Base-by-base conservation (phyloP, 2,888 invertebrate genomes). In the Leptopilina syphax region DNA sequence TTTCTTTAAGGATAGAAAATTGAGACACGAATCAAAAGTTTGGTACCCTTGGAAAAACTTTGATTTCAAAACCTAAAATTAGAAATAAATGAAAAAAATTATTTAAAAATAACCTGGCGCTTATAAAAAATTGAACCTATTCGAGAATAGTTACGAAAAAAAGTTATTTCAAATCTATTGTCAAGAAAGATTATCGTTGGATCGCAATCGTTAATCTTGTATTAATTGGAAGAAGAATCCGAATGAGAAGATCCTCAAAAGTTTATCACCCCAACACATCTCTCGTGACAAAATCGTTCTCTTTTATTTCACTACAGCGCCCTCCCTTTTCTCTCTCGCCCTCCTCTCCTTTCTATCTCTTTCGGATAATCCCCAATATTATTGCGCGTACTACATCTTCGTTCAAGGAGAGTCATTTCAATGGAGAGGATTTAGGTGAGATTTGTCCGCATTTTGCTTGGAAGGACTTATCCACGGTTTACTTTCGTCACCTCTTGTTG, bases 171-270 rank as follows among this genome's bases (percentile, higher is more conserved):
- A 34, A 34, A 34, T 3, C 2, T 34, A 34, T 34, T 34, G 34
- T 34, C 34, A 34, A 4, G 34, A 34, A 34, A 34, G 34, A 34
- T 34, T 34, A 34, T 3, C 34, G 34, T 34, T 34, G 34, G 34
- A 34, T 27, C 27, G 27, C 3, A 34, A 34, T 34, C 34, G 34
- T 34, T 34, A 34, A 34, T 34, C 34, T 34, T 18, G 90, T 89
- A 91, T 91, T 91, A 91, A 91, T 91, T 91, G 91, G 89, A 87
- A 86, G 88, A 89, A 89, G 89, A 89, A 88, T 87, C 84, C 85
- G 86, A 87, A 84, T 80, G 85, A 83, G 85, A 83, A 81, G 76
- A 82, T 79, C 77, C 83, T 83, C 83, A 83, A 34, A 85, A 84
- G 82, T 84, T 84, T 82, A 82, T 84, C 85, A 80, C 83, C 83